Evolutionary conservation across 1,140 invertebrate species (phyloP).

Genomic region (Ips nitidus): DNA sequence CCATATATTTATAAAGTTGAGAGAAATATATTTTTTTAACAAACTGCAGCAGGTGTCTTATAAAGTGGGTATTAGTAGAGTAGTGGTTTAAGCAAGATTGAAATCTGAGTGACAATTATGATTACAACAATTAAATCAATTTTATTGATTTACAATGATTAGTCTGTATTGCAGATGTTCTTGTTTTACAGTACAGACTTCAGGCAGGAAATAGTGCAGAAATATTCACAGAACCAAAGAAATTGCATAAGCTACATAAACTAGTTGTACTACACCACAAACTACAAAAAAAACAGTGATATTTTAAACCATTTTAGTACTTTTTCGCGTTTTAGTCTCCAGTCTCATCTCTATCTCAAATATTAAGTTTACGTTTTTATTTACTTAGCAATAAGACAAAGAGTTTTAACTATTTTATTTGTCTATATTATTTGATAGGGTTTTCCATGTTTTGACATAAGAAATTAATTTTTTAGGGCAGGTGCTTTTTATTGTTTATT

Average conservation of each 20-base stretch:
- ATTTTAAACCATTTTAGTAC: not conserved
- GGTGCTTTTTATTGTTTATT: not conserved
- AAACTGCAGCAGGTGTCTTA: conserved; percentile 29
- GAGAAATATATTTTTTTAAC: conserved; percentile 16
- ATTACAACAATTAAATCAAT: not conserved
- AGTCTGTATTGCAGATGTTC: not conserved
- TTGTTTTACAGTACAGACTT: not conserved
- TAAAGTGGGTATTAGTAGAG: conserved; percentile 20
- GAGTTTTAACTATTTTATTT: not conserved
- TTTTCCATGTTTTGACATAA: not conserved
- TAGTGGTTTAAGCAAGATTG: conserved; percentile 6
- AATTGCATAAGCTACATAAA: no score
- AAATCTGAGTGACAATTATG: not conserved
- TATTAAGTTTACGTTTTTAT: conserved; percentile 1
- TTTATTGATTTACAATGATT: not conserved
- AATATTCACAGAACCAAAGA: no score
- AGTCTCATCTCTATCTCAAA: not conserved
- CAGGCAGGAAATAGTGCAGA: not conserved
- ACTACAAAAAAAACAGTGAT: no score
- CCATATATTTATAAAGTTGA: conserved; percentile 8
- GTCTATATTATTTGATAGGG: not conserved
- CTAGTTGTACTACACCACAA: no score
- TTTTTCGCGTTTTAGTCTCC: not conserved
- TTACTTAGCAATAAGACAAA: not conserved
- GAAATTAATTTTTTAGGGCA: not conserved